phyloP scores from a whole-genome alignment of 64 coral and sea anemone species.

The Porites australiensis region DNA sequence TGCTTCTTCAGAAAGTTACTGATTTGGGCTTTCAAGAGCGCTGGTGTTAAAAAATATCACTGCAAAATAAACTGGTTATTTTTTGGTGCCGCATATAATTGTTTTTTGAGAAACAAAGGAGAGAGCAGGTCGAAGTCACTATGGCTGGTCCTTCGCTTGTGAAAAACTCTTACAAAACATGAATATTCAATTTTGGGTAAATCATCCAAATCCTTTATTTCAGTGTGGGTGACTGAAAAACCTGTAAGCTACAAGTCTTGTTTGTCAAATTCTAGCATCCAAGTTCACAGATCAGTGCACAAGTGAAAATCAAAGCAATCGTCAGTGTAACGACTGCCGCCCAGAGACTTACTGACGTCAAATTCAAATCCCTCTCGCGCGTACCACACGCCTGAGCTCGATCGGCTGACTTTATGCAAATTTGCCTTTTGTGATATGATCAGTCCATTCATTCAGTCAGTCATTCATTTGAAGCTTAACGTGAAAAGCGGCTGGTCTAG shows the following conservation, averaged over 20 bases:
- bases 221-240: constrained; percentile 71
- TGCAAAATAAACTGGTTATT: constrained; percentile 17
- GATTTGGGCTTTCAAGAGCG: neutral
- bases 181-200: constrained; percentile 80
- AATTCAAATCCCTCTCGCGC: constrained; percentile 21
- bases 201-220: constrained; percentile 52
- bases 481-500: constrained; percentile 51
- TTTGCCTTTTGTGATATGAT: constrained; percentile 60
- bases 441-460: constrained; percentile 49
- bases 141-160: constrained; percentile 53
- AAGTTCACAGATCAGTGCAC: constrained; percentile 58
- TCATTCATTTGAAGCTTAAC: constrained; percentile 46
- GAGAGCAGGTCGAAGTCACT: constrained; percentile 59
- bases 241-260: constrained; percentile 59
- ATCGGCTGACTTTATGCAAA: constrained; percentile 50
- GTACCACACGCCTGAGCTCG: constrained; percentile 20
- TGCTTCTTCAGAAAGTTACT: neutral
- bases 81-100: constrained; percentile 43
- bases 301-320: constrained; percentile 14
- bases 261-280: constrained; percentile 47
- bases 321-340: neutral
- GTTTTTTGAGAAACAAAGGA: constrained; percentile 47
- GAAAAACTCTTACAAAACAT: constrained; percentile 55
- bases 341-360: neutral
- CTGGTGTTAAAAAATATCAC: neutral